Percentiles rank a stretch among this genome's conserved stretches.
Conservation (phyloP, 2,113 vertebrate genomes). For the Aspiorhynchus laticeps region DNA sequence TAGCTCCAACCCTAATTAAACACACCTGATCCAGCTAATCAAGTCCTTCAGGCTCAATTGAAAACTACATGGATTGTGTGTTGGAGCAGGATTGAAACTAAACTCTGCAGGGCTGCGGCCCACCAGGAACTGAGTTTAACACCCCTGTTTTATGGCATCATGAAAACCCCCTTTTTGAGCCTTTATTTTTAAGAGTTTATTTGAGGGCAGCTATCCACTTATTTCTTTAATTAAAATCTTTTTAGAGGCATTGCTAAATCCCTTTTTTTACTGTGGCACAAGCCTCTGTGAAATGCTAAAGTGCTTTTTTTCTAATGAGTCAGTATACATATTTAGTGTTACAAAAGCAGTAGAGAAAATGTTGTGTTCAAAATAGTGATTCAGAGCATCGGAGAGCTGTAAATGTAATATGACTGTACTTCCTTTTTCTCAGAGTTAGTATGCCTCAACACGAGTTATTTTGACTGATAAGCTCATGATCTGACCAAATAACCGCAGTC, state of each 20-base stretch:
- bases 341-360: background rate
- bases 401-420: constrained; percentile 1
- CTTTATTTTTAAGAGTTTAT: background rate
- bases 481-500: background rate
- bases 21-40: too few species aligned
- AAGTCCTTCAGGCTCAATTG: too few species aligned
- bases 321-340: background rate
- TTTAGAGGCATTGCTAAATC: background rate
- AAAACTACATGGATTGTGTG: too few species aligned
- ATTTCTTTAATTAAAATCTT: background rate
- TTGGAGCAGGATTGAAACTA: too few species aligned
- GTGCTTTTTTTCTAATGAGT: background rate
- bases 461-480: constrained; percentile 1
- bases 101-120: too few species aligned
- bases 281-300: background rate
- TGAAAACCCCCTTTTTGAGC: background rate
- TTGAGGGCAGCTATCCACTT: background rate
- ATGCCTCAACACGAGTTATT: background rate
- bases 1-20: too few species aligned
- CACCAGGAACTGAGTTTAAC: too few species aligned
- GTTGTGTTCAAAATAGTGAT: background rate
- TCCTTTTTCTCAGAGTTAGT: background rate
- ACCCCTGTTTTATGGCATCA: background rate
- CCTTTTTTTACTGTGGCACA: background rate
- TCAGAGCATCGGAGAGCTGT: background rate